phyloP scores from a whole-genome alignment of 2,797 vertebrate species.

The Aldrovandia affinis region DNA sequence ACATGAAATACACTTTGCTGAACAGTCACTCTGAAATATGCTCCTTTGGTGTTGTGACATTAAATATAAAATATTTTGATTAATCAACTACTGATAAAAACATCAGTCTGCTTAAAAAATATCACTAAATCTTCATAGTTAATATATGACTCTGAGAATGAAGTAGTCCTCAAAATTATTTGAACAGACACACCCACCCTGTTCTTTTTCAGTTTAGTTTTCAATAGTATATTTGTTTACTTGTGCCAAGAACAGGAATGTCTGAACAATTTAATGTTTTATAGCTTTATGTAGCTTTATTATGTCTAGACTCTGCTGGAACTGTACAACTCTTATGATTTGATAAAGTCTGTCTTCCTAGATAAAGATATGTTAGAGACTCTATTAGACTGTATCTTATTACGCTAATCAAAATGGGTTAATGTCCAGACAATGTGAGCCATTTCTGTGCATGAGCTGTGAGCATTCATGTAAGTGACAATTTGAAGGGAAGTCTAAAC shows the following conservation, averaged over 20 bases:
- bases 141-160: neutral
- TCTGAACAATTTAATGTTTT: neutral
- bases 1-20: neutral
- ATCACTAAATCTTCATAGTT: neutral
- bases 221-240: neutral
- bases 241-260: neutral
- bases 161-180: neutral
- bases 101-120: neutral
- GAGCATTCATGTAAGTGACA: neutral
- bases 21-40: neutral
- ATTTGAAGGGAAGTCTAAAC: neutral
- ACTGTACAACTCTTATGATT: neutral
- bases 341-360: neutral
- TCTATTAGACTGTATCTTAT: neutral
- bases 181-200: neutral
- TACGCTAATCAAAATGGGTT: neutral
- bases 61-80: neutral
- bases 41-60: neutral
- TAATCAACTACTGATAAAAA: neutral
- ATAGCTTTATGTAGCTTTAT: neutral
- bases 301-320: too few relatives aligned
- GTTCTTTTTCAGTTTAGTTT: neutral
- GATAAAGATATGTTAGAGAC: neutral
- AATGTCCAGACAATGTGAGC: neutral
- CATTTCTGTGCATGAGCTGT: neutral